Evolutionary conservation across 2,113 vertebrate genomes (phyloP).

Genomic region (Acanthochromis polyacanthus): DNA sequence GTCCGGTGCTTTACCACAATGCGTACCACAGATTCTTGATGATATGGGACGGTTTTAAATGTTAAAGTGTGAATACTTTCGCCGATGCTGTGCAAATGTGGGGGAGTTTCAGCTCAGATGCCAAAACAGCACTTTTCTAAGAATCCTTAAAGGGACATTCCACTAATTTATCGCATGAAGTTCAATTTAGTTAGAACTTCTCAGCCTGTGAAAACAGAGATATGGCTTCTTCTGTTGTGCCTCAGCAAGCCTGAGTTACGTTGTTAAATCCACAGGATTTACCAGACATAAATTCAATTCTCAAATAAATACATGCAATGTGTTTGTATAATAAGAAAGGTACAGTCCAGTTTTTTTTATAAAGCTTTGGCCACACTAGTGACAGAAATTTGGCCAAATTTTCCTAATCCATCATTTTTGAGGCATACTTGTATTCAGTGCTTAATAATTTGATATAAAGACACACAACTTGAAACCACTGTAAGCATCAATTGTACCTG

Average conservation of each 20-base stretch:
- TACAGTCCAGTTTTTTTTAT: neutral
- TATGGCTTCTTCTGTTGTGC: neutral
- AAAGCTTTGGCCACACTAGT: too few species aligned
- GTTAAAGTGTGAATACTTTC: conserved; percentile 10
- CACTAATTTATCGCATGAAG: conserved; percentile 8
- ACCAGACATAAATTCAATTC: neutral
- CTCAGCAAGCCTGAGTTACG: neutral
- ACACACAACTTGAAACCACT: neutral
- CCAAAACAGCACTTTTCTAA: neutral
- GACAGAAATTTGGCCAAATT: neutral
- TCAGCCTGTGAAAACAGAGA: neutral
- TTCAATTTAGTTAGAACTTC: neutral
- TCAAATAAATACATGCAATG: neutral
- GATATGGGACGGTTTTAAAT: conserved; percentile 12
- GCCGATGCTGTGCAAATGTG: neutral
- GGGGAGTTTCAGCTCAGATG: neutral
- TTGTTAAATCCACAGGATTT: neutral
- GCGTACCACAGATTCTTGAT: conserved; percentile 1
- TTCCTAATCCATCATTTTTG: neutral
- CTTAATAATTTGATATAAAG: neutral
- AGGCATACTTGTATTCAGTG: too few species aligned
- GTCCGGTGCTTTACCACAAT: conserved; percentile 28
- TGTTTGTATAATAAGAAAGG: conserved; percentile 6
- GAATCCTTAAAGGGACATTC: neutral
- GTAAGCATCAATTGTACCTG: too few species aligned